Percentiles rank a stretch among this genome's conserved stretches.
Conservation (phyloP, 2,113 vertebrate species). For the Scomber colias region DNA sequence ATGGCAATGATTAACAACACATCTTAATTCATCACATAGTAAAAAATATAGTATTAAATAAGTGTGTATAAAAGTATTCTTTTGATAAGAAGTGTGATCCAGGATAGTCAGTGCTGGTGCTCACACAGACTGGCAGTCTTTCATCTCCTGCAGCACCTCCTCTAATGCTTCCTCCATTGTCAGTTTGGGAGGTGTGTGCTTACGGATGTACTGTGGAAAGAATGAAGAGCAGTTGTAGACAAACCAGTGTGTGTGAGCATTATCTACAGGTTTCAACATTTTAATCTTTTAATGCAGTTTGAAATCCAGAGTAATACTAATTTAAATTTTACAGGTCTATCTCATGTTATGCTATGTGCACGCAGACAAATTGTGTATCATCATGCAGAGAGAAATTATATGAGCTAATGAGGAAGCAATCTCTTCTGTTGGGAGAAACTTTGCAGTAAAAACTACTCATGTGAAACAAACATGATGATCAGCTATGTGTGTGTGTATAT, state of each 20-base stretch:
- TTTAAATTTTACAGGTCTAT: neutral
- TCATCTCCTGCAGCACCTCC: conserved; percentile 79
- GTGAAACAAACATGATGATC: neutral
- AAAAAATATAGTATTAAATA: neutral
- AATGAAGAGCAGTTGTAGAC: neutral
- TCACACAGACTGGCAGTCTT: conserved; percentile 69
- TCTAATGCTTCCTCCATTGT: conserved; percentile 80
- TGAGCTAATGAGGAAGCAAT: too few species aligned
- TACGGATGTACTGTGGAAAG: conserved; percentile 85
- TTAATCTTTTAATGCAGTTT: neutral
- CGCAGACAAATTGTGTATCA: too few species aligned
- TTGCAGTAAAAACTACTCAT: too few species aligned
- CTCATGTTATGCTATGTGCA: neutral
- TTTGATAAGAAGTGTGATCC: neutral
- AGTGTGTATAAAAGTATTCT: neutral
- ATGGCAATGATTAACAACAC: neutral
- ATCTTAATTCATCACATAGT: neutral
- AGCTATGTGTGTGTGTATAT: neutral
- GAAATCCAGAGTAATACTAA: neutral
- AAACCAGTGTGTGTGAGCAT: neutral
- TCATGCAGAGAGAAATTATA: neutral
- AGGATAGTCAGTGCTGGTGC: neutral
- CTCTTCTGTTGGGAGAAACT: too few species aligned
- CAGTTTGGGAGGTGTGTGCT: conserved; percentile 80
- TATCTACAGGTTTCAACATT: neutral